These are phyloP conservation scores for Nerophis lumbriciformis DNA, from an alignment of 2,113 vertebrate species.

Conservation along the genomic window DNA sequence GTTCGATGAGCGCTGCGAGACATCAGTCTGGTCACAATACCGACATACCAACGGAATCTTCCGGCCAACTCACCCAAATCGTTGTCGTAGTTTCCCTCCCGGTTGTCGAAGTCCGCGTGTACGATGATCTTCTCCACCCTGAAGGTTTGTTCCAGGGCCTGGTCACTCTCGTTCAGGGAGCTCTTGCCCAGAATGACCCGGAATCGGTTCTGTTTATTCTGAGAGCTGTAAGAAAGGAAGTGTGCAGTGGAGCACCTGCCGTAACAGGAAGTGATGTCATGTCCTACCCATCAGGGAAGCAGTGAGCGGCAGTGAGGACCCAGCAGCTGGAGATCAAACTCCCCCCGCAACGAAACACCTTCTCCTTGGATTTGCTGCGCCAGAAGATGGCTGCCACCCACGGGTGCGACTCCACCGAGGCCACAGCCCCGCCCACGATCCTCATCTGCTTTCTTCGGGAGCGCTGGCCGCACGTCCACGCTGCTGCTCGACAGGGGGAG, in stretches of 20 bases:
- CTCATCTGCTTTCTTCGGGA: conserved; percentile 72
- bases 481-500: conserved; percentile 25
- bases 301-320: conserved; percentile 89
- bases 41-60: conserved; percentile 2
- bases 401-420: conserved; percentile 79
- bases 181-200: conserved; percentile 79
- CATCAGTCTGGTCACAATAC: neutral
- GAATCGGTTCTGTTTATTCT: conserved; percentile 36
- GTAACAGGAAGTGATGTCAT: neutral
- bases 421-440: conserved; percentile 78
- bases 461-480: conserved; percentile 73
- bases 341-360: conserved; percentile 77
- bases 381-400: conserved; percentile 85
- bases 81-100: conserved; percentile 71
- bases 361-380: conserved; percentile 21
- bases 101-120: conserved; percentile 74
- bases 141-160: conserved; percentile 72
- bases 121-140: conserved; percentile 75
- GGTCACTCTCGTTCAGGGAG: conserved; percentile 62
- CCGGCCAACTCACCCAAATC: conserved; percentile 79
- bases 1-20: conserved; percentile 79
- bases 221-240: conserved; percentile 36
- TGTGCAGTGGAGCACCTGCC: neutral
- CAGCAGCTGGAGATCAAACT: conserved; percentile 88
- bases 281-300: conserved; percentile 71